Evolutionary conservation across 2,797 vertebrate species (phyloP), one percentile per base, ranked within the genome.

Genomic region (Buphagus erythrorhynchus): DNA sequence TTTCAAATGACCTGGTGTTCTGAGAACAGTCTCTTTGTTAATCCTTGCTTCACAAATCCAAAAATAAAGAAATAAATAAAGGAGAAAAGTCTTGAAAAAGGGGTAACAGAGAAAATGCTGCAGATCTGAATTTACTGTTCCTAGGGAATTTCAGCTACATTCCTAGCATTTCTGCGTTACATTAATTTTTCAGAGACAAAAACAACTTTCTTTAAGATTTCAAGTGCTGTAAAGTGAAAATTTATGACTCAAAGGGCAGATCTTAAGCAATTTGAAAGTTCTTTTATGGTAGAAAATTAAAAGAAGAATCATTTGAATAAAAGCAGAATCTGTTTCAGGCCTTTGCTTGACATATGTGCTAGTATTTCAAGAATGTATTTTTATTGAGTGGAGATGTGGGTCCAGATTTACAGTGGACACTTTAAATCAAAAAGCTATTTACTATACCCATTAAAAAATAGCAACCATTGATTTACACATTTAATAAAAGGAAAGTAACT

Each of bases 401-500:
- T 76, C 38, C 28, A 66, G 42, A 88, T 90, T 85, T 82, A 49
- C 91, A 82, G 54, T 24, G 42, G 29, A 8, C 51, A 25, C 29
- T 88, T 89, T 88, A 65, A 87, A 90, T 90, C n/a, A 89, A 92
- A 94, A 89, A 83, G 14, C 40, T 83, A 26, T 88, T 97, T 90
- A 86, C 68, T 65, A 18, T 83, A 35, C 10, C 40, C 46, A 66
- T 87, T 93, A 74, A 95, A 91, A 93, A 87, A 72, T 48, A 55
- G 58, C 5, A 28, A 72, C 20, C 35, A 25, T 61, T 93, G 86
- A 82, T 95, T 95, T 93, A 55, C 65, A 80, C 65, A 35, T 82
- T 87, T 94, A 95, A 83, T 94, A 88, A 89, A 94, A 69, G 66
- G 33, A 75, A 80, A 85, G 76, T 93, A 81, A 71, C 68, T 83